Base-by-base conservation (phyloP, 2,888 invertebrate genomes). In the Tipula helvola region DNA sequence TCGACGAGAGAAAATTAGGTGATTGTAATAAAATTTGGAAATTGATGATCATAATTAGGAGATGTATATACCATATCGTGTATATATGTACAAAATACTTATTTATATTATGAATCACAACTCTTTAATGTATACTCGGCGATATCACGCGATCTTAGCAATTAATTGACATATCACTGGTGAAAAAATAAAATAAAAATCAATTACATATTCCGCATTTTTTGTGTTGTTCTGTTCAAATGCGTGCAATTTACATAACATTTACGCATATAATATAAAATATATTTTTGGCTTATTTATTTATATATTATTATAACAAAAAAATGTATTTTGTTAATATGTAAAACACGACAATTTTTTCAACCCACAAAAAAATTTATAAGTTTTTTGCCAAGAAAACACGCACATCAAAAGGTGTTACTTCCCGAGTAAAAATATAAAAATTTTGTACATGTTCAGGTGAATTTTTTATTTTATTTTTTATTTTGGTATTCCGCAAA, bases 321-420 rank as follows among this genome's bases (percentile, higher is more conserved):
- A 39, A 39, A 84, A 8, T 13, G 10, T 39, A 39, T 84, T 84
- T 39, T 39, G 84, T 84, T 84, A 84, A 41, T 84, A 84, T 84
- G 84, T 84, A 84, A 84, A 84, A 84, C 84, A 84, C 84, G 84
- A 84, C 39, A 84, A 8, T 84, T 84, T 84, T 16, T 39, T 13
- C 36, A 39, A 16, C 41, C 41, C 84, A 84, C 41, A 84, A 84
- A 84, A 13, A 28, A 36, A 39, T 36, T 83, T 28, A 3, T 39
- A 39, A 84, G 36, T 39, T 36, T 83, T 16, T 84, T 84, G 84
- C 84, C 36, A 85, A 85, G 42, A 85, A 85, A 85, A 85, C 85
- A 85, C 85, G 85, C 85, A 85, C 85, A 41, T 84, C 84, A 84
- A 84, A 41, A 85, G 85, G 85, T 85, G 85, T 85, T 85, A 85